Conservation (phyloP, 2,888 invertebrate genomes). For the Cryptosula pallasiana region DNA sequence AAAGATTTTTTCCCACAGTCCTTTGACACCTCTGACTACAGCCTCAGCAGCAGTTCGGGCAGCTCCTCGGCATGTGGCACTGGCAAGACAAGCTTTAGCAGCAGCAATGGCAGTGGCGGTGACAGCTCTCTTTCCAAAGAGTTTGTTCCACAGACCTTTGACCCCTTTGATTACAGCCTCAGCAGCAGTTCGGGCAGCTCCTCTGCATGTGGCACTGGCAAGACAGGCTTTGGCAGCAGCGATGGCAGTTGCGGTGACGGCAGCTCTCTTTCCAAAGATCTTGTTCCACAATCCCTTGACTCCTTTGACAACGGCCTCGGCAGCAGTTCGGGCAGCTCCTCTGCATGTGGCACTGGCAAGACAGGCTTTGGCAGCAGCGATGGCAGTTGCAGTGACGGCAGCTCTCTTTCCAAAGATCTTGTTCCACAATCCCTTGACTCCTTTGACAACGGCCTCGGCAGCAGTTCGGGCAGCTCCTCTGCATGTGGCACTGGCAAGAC, state of each 20-base stretch:
- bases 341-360: not conserved
- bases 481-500: not conserved
- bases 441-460: not conserved
- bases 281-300: not conserved
- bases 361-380: slow-evolving; percentile 1
- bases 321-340: not conserved
- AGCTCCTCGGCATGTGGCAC: not conserved
- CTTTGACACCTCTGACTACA: too few relatives aligned
- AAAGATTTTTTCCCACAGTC: too few relatives aligned
- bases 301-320: not conserved
- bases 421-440: not conserved
- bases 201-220: not conserved
- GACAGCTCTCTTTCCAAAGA: too few relatives aligned
- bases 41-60: too few relatives aligned
- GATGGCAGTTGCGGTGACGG: not conserved
- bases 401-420: slow-evolving; percentile 11
- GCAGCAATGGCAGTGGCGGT: not conserved
- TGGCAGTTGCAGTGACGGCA: not conserved
- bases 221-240: slow-evolving; percentile 11
- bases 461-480: not conserved
- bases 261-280: slow-evolving; percentile 11
- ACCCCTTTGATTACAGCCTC: not conserved
- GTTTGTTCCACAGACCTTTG: not conserved
- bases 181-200: not conserved
- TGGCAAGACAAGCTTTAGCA: not conserved